A percentile compares a stretch with the other conserved stretches of the same genome.
phyloP scores from a whole-genome alignment of 2,888 invertebrate genomes.

The Chrysodeixis includens region DNA sequence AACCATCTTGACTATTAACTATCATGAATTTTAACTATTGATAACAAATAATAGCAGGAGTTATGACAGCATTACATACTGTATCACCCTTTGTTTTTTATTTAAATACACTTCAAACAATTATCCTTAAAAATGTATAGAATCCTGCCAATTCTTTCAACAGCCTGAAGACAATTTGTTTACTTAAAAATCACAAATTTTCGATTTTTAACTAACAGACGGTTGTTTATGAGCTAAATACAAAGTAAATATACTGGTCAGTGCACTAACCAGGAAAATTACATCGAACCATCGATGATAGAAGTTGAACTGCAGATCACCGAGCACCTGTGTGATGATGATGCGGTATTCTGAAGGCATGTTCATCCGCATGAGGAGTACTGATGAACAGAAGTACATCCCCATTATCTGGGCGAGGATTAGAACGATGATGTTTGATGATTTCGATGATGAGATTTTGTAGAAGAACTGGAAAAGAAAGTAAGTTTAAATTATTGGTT shows the following conservation, averaged over 20 bases:
- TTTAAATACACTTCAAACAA: no score
- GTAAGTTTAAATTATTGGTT: constrained; percentile 11
- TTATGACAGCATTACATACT: no score
- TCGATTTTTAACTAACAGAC: constrained; percentile 79
- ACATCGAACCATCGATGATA: constrained; percentile 99
- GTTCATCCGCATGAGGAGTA: constrained; percentile 99
- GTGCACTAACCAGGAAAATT: constrained; percentile 98
- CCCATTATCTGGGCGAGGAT: constrained; percentile 99
- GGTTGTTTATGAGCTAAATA: constrained; percentile 98
- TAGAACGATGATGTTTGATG: constrained; percentile 99
- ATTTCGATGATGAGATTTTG: constrained; percentile 99
- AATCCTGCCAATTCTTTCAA: no score
- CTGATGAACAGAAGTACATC: constrained; percentile 99
- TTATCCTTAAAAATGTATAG: no score
- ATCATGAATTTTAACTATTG: no score
- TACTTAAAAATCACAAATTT: no score
- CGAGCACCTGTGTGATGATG: constrained; percentile 95
- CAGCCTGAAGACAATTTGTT: no score
- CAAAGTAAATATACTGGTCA: constrained; percentile 98
- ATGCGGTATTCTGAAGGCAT: constrained; percentile 99
- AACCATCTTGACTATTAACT: no score
- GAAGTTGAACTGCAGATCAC: constrained; percentile 99
- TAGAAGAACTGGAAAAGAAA: constrained; percentile 96
- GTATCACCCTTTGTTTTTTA: no score
- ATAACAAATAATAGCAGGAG: no score